Evolutionary conservation across 2,797 vertebrate genomes (phyloP).

Genomic region (Loris lydekkerianus): DNA sequence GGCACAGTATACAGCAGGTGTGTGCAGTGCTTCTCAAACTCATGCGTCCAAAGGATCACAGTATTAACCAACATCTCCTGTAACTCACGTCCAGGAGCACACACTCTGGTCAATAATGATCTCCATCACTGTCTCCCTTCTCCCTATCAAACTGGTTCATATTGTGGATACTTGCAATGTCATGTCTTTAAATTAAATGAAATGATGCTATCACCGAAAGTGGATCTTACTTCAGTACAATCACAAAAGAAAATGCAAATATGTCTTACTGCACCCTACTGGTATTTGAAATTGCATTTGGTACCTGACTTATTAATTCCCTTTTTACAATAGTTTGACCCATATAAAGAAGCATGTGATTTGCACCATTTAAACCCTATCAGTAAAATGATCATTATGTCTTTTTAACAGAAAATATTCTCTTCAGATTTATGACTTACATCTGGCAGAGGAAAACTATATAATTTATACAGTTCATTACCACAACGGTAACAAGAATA

Average conservation of each 20-base stretch:
- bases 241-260: conserved; percentile 73
- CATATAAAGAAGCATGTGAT: conserved; percentile 64
- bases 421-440: conserved; percentile 75
- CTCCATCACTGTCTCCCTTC: not conserved
- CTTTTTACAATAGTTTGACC: conserved; percentile 68
- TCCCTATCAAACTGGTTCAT: not conserved
- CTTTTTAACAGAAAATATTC: conserved; percentile 76
- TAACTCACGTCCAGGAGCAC: not conserved
- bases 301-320: conserved; percentile 75
- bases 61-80: not conserved
- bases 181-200: conserved; percentile 58
- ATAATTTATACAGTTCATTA: conserved; percentile 64
- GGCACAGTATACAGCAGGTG: too few relatives aligned
- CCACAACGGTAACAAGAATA: conserved; percentile 63
- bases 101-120: not conserved
- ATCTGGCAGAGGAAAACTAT: conserved; percentile 65
- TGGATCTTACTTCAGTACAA: conserved; percentile 35
- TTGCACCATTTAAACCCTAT: conserved; percentile 72
- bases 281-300: conserved; percentile 71
- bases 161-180: not conserved
- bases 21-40: not conserved
- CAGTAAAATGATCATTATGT: conserved; percentile 73
- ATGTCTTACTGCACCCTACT: conserved; percentile 64
- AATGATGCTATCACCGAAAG: conserved; percentile 63
- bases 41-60: not conserved